Conservation (phyloP, 2,113 vertebrate species). For the Anser cygnoides region DNA sequence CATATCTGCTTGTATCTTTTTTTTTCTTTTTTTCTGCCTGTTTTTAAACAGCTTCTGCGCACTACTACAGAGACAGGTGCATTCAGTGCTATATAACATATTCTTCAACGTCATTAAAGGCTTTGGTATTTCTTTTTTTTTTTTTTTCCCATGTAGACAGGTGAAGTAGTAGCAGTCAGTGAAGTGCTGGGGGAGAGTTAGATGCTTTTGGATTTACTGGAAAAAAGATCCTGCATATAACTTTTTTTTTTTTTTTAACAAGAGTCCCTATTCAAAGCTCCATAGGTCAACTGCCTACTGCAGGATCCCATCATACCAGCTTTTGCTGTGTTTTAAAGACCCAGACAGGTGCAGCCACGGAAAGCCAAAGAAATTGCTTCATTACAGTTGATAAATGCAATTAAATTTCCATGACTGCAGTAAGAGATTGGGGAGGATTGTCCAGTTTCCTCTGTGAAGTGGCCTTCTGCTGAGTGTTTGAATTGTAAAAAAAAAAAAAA, state of each 20-base stretch:
- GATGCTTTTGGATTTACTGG: not conserved
- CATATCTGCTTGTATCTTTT: not conserved
- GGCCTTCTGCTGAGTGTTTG: not conserved
- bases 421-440: not conserved
- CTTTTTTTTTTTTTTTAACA: not conserved
- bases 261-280: not conserved
- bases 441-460: not conserved
- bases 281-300: not conserved
- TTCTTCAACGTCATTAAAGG: not conserved
- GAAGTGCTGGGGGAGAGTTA: not conserved
- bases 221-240: not conserved
- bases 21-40: not conserved
- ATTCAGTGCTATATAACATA: not conserved
- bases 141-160: not conserved
- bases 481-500: not conserved
- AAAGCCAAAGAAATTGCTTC: not conserved
- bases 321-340: not conserved
- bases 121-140: not conserved
- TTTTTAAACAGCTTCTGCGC: not conserved
- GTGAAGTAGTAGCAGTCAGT: not conserved
- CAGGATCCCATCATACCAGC: not conserved
- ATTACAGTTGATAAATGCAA: not conserved
- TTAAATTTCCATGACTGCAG: not conserved
- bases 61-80: not conserved
- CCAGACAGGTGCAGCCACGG: not conserved